Base-by-base conservation (phyloP, 2,113 vertebrate genomes). In the Xenotilapia flavipinnis region DNA sequence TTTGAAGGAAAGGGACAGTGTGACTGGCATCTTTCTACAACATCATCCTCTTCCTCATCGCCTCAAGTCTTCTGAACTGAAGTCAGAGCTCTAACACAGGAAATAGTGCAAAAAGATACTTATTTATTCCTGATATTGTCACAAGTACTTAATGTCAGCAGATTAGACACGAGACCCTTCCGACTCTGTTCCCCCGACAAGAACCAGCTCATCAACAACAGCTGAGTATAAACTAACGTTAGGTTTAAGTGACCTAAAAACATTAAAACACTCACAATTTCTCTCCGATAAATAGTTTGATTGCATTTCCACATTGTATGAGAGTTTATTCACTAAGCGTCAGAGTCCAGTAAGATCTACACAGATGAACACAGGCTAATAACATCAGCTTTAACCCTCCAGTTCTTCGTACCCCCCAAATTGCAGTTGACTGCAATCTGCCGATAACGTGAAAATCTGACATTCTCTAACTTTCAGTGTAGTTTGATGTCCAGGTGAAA, bases 161-260 rank as follows among this genome's bases (percentile, higher is more conserved):
- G 60, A 65, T 65, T 21, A 65, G 60, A 65, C 60, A 21, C 4
- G 10, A 12, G 33, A 65, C 33, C 6, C 3, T n/a, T 65, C 33
- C 1, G 11, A 13, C 56, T 9, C 26, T 31, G 26, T 7, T 31
- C 26, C 23, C 7, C 26, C 3, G 3, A 60, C 56, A 60, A 28
- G 56, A 58, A 15, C 56, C 26, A 15, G 26, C 55, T 9, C 14
- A 58, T 9, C 55, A 58, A 17, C 56, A 58, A 58, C 56, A 58
- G 26, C 26, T 31, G 26, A 3, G 8, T 9, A 0, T 58, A 58
- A 31, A 58, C 60, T 65, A 38, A 2, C 3, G 1, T 1, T 38
- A 0, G 19, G 10, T 38, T 65, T 65, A 3, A 65, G 60, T 65
- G 60, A 38, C 10, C 33, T 65, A 21, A 38, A 38, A 38, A 38